Conservation (phyloP, 2,113 vertebrate genomes). For the Parus major region DNA sequence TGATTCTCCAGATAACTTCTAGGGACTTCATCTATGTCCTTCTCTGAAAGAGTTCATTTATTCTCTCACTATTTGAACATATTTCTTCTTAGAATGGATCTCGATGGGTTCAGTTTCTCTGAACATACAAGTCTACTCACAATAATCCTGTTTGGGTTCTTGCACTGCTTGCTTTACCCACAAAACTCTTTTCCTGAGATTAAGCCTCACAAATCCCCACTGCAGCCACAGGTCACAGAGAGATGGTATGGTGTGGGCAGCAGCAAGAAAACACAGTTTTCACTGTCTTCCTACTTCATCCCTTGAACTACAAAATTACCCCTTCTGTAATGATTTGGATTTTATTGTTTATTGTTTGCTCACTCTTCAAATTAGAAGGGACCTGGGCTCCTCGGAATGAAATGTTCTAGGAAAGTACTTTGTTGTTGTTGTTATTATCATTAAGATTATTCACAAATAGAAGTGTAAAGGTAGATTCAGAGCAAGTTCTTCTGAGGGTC, state of each 20-base stretch:
- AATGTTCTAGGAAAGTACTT: neutral
- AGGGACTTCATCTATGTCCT: neutral
- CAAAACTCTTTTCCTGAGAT: neutral
- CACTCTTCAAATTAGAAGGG: neutral
- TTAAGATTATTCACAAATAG: conserved; percentile 13
- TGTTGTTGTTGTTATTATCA: neutral
- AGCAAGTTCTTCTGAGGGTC: conserved; percentile 14
- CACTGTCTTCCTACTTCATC: neutral
- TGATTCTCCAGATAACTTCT: conserved; percentile 32
- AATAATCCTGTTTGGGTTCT: neutral
- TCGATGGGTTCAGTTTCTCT: neutral
- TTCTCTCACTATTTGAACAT: neutral
- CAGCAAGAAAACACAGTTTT: neutral
- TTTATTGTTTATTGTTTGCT: neutral
- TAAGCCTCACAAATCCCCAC: neutral
- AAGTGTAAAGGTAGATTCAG: conserved; percentile 12
- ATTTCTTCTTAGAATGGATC: conserved; percentile 9
- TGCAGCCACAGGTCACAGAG: neutral
- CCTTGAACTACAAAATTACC: neutral
- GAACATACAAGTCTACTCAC: neutral
- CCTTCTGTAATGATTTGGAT: neutral
- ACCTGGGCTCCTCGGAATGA: neutral
- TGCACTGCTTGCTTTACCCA: neutral
- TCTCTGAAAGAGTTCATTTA: conserved; percentile 4
- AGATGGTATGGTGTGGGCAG: neutral